These are phyloP conservation scores for Drosophila vallismaia DNA, from an alignment of 2,888 invertebrate genomes.

Conservation along the genomic window DNA sequence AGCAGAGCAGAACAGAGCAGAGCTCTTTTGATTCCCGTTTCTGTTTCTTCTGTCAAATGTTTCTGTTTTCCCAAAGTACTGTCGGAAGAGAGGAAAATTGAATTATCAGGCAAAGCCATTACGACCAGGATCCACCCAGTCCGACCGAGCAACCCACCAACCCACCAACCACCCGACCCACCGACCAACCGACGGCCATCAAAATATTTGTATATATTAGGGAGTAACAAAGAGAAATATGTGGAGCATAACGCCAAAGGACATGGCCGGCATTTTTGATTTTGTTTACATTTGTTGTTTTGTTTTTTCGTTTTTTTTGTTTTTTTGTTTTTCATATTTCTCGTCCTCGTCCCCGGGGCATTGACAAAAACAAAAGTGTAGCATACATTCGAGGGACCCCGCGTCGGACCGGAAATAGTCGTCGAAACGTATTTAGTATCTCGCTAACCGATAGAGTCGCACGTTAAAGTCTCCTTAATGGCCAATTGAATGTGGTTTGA, in stretches of 20 bases:
- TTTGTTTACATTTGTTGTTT: conserved; percentile 51
- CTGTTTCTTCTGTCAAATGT: neutral
- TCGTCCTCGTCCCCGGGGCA: neutral
- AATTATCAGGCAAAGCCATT: conserved; percentile 37
- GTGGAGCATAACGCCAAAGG: conserved; percentile 35
- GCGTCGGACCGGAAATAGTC: neutral
- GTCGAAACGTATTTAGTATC: neutral
- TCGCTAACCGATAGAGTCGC: neutral
- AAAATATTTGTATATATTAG: conserved; percentile 29
- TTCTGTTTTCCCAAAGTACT: neutral
- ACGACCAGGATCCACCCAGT: neutral
- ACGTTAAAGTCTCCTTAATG: neutral
- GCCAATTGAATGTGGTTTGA: neutral
- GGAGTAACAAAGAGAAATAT: conserved; percentile 27
- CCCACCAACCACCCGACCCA: neutral
- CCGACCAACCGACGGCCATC: conserved; percentile 17
- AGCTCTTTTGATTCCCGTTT: neutral
- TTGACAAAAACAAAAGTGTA: conserved; percentile 22
- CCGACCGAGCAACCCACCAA: neutral
- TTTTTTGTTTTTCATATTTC: conserved; percentile 5
- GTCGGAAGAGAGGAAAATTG: conserved; percentile 17
- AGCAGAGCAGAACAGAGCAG: too few species aligned
- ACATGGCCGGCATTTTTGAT: conserved; percentile 54
- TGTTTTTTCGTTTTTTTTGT: conserved; percentile 19
- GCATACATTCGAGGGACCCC: conserved; percentile 31